Evolutionary conservation across 2,113 vertebrate genomes (phyloP).

Genomic region (Nothobranchius furzeri): DNA sequence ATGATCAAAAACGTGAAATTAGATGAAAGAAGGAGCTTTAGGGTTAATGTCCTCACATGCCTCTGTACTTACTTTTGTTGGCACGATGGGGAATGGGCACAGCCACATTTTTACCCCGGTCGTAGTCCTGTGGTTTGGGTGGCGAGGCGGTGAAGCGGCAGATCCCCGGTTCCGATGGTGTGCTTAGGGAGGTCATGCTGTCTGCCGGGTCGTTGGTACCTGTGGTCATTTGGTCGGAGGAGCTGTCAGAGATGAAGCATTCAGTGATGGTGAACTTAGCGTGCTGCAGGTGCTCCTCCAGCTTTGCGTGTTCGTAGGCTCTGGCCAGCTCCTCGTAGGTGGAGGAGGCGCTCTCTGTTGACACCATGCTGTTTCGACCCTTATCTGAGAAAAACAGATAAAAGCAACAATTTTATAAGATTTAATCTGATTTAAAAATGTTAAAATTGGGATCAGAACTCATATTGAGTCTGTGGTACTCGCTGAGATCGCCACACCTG

Average conservation of each 20-base stretch:
- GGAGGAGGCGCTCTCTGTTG: conserved; percentile 93
- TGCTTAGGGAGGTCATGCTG: conserved; percentile 94
- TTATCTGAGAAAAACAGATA: conserved; percentile 80
- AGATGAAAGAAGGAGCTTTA: background rate
- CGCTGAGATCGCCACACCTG: conserved; percentile 75
- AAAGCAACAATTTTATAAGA: background rate
- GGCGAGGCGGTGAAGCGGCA: conserved; percentile 79
- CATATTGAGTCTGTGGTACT: no score
- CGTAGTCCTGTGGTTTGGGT: conserved; percentile 81
- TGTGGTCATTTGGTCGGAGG: conserved; percentile 96
- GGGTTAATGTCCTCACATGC: background rate
- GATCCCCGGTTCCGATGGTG: conserved; percentile 76
- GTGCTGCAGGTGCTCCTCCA: conserved; percentile 95
- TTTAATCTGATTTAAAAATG: no score
- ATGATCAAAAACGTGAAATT: background rate
- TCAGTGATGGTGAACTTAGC: conserved; percentile 98
- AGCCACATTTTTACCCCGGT: conserved; percentile 92
- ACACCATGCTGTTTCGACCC: conserved; percentile 99
- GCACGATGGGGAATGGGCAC: conserved; percentile 98
- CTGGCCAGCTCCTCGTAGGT: conserved; percentile 95
- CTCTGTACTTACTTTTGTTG: conserved; percentile 85
- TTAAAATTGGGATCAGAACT: no score
- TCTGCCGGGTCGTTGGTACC: conserved; percentile 93
- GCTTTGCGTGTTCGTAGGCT: conserved; percentile 94
- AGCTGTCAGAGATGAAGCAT: conserved; percentile 97